A percentile compares a stretch with the other conserved stretches of the same genome.
Conservation (phyloP, 2,888 invertebrate species). For the Tipula helvola region DNA sequence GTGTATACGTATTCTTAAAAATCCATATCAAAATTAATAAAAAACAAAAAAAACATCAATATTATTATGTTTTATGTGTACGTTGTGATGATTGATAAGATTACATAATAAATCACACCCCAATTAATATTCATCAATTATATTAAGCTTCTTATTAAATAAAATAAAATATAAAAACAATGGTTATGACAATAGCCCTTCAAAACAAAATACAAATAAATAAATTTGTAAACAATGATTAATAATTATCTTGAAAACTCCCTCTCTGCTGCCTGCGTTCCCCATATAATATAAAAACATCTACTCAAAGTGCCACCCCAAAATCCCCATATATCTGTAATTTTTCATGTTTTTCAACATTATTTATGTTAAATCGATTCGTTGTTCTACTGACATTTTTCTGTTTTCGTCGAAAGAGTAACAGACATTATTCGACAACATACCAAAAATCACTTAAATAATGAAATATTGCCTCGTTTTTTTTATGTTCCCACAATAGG, state of each 20-base stretch:
- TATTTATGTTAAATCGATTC: background rate
- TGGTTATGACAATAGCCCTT: background rate
- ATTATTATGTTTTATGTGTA: background rate
- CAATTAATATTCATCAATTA: background rate
- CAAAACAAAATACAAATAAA: background rate
- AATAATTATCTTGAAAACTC: background rate
- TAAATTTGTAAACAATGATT: background rate
- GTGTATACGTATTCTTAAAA: background rate
- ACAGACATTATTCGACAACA: background rate
- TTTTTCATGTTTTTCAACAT: background rate
- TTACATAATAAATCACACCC: background rate
- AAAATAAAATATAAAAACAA: background rate
- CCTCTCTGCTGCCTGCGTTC: background rate
- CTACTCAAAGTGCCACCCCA: background rate
- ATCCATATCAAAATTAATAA: no score
- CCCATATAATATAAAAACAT: background rate
- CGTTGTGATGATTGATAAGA: background rate
- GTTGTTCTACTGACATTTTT: background rate
- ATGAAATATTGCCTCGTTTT: background rate
- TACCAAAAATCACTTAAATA: background rate
- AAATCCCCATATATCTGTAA: background rate
- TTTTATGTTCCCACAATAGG: background rate
- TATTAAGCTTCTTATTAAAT: background rate
- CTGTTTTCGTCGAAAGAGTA: background rate
- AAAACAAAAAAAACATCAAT: background rate